Percentiles rank a stretch among this genome's conserved stretches.
Conservation (phyloP, 2,113 vertebrate genomes). For the Cyanoderma ruficeps region DNA sequence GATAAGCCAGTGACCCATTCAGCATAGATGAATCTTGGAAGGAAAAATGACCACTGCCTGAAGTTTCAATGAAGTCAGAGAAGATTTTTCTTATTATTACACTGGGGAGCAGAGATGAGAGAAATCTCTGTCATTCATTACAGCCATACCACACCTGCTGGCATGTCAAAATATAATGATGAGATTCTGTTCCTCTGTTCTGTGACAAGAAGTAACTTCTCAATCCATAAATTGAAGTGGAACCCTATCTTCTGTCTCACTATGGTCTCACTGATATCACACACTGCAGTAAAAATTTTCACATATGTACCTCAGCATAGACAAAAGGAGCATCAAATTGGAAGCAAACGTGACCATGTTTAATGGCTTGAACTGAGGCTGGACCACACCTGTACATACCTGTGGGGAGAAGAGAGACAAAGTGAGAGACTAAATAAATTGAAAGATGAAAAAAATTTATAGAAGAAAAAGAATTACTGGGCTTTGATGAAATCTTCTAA, state of each 20-base stretch:
- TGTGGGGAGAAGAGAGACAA: conserved; percentile 27
- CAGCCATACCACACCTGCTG: not conserved
- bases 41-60: not conserved
- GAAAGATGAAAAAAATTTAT: not conserved
- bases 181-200: not conserved
- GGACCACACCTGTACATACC: conserved; percentile 97
- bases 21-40: not conserved
- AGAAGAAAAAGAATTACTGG: not conserved
- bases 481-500: not conserved
- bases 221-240: not conserved
- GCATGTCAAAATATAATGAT: not conserved
- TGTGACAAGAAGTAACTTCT: not conserved
- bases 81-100: not conserved
- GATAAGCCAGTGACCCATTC: not conserved
- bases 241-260: not conserved
- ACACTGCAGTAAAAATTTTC: not conserved
- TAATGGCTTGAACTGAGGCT: conserved; percentile 90
- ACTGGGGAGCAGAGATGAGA: not conserved
- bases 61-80: not conserved
- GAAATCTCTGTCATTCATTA: not conserved
- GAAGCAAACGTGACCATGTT: conserved; percentile 91
- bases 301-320: conserved; percentile 86
- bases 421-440: not conserved
- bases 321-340: conserved; percentile 91
- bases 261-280: not conserved